Base-by-base conservation (phyloP, 2,888 invertebrate species). In the Ellobium chinense region DNA sequence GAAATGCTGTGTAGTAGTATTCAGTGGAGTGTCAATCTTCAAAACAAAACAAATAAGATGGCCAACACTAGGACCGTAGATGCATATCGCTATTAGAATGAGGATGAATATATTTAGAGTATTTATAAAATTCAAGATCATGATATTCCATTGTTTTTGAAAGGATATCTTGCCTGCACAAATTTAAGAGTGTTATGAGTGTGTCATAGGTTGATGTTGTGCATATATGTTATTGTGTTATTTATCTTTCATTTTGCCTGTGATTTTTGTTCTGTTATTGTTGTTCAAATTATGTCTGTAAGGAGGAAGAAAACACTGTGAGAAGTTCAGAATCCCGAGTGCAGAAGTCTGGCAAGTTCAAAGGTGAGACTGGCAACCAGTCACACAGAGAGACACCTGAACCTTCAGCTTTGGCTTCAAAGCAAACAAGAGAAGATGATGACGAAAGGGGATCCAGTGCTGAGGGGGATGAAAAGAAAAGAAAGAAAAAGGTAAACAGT, bases 401-500 rank as follows among this genome's bases (percentile, higher is more conserved):
- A n/a, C 27, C 58, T 60, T 37, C 39, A 9, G n/a, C n/a, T 4
- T 60, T 31, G 7, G 5, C 70, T 27, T 34, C 62, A 36, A 58
- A 12, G 29, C 69, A 36, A 21, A 3, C 27, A 60, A 37, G 5
- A n/a, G 77, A 69, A 24, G 58, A 58, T 3, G 46, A 58, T 39
- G 78, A 78, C 21, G 62, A 36, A 36, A 76, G 70, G 70, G 74
- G 46, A 70, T 74, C 21, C 37, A 36, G 60, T 24, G 27, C 21
- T n/a, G 70, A 78, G 21, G 63, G 24, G 9, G 69, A 79, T 34
- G 58, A 79, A 3, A 72, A 36, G 21, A 73, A 73, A 56, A 62
- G 65, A 21, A 79, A 73, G 58, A 73, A 37, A 39, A 69, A 77
- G 77, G 69, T 69, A 77, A 69, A 69, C n/a, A 37, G 18, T 66